Conservation (phyloP, 2,113 vertebrate species). For the Macquaria ambigua region DNA sequence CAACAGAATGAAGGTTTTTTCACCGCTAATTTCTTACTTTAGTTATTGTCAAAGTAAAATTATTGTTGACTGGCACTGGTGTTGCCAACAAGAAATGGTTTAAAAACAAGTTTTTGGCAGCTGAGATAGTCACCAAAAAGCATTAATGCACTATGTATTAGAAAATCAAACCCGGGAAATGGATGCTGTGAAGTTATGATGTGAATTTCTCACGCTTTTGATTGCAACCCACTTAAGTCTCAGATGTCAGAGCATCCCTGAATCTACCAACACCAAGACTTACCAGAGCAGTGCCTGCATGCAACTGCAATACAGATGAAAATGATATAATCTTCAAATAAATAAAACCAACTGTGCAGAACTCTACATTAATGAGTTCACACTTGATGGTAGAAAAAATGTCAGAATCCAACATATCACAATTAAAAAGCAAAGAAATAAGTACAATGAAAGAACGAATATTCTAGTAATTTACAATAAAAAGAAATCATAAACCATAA, state of each 20-base stretch:
- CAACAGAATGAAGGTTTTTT: not conserved
- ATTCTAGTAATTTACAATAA: not conserved
- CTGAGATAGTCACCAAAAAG: not conserved
- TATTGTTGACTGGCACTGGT: not conserved
- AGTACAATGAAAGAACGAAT: not conserved
- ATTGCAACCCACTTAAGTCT: not conserved
- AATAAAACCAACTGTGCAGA: not conserved
- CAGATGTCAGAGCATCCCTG: not conserved
- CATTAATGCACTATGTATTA: not conserved
- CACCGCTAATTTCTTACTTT: not conserved
- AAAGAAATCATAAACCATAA: conserved; percentile 15
- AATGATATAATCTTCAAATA: not conserved
- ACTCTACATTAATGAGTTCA: not conserved
- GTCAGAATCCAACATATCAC: not conserved
- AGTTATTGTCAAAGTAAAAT: not conserved
- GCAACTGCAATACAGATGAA: not conserved
- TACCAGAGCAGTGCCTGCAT: not conserved
- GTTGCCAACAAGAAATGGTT: not conserved
- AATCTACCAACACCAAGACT: not conserved
- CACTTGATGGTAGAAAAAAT: not conserved
- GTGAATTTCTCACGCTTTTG: not conserved
- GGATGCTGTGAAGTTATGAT: not conserved
- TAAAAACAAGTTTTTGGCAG: not conserved
- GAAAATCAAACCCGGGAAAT: not conserved
- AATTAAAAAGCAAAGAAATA: not conserved